phyloP scores from a whole-genome alignment of 1,140 invertebrate species.

The Drosophila watanabei region DNA sequence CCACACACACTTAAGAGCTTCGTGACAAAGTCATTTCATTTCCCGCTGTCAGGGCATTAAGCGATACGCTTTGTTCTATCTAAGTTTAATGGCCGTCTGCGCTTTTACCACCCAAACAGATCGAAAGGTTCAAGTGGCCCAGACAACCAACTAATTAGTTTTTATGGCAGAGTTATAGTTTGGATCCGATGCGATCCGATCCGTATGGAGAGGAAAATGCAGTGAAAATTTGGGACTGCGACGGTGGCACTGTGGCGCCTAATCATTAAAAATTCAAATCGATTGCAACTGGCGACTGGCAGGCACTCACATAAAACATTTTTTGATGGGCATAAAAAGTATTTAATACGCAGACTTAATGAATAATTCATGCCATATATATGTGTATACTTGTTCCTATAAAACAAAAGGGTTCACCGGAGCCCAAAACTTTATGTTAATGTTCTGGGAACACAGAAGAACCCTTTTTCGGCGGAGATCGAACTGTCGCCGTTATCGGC shows the following conservation, averaged over 20 bases:
- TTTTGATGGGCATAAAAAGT: conserved; percentile 79
- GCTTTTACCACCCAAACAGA: conserved; percentile 73
- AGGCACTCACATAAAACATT: conserved; percentile 72
- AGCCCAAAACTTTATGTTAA: conserved; percentile 78
- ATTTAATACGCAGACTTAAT: conserved; percentile 72
- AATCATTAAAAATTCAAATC: conserved; percentile 85
- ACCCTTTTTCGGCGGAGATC: conserved; percentile 13
- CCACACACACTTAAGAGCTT: conserved; percentile 67
- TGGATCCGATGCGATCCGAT: not conserved
- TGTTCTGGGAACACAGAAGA: conserved; percentile 18
- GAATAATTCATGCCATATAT: conserved; percentile 76
- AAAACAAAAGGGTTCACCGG: conserved; percentile 20
- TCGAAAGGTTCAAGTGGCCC: conserved; percentile 49
- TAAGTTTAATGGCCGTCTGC: conserved; percentile 64
- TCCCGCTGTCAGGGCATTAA: conserved; percentile 53
- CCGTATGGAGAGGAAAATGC: conserved; percentile 3
- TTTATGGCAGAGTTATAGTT: conserved; percentile 52
- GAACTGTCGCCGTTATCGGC: conserved; percentile 57
- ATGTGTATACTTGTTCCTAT: not conserved
- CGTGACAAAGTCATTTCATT: conserved; percentile 81
- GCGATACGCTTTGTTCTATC: conserved; percentile 74
- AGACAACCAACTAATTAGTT: conserved; percentile 80
- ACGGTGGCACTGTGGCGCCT: conserved; percentile 80
- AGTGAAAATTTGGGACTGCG: conserved; percentile 4
- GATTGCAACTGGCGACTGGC: conserved; percentile 55